Conservation (phyloP, 2,113 vertebrate genomes). For the Corynorhinus townsendii region DNA sequence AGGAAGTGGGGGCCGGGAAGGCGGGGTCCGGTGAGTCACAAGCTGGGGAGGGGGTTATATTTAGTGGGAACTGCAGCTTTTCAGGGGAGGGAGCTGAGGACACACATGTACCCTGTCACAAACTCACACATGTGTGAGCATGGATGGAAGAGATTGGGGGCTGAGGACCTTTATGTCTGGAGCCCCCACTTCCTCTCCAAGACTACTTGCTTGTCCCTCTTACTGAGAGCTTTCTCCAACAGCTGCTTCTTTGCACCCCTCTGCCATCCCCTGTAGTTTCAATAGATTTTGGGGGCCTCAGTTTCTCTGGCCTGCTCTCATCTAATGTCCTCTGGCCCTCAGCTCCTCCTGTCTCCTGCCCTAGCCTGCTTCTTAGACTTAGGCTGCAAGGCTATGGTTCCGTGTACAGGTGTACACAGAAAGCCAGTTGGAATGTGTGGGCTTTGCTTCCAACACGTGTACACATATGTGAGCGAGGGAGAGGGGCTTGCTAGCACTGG, state of each 20-base stretch:
- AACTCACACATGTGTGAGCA: slow-evolving; percentile 60
- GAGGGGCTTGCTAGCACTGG: slow-evolving; percentile 42
- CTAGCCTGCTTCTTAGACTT: slow-evolving; percentile 19
- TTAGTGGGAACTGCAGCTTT: slow-evolving; percentile 74
- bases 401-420: slow-evolving; percentile 42
- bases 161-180: not conserved
- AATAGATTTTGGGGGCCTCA: slow-evolving; percentile 17
- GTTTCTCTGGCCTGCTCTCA: slow-evolving; percentile 20
- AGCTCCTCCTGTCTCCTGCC: not conserved
- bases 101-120: slow-evolving; percentile 70
- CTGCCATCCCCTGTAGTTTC: not conserved
- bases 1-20: slow-evolving; percentile 74
- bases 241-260: not conserved
- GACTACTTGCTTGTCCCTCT: not conserved
- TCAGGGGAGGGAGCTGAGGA: slow-evolving; percentile 69
- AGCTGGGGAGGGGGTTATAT: slow-evolving; percentile 78
- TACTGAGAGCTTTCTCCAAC: not conserved
- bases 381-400: not conserved
- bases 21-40: slow-evolving; percentile 74
- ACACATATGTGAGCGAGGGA: slow-evolving; percentile 5
- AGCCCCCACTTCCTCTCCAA: not conserved
- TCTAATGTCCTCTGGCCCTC: not conserved
- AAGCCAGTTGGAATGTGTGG: slow-evolving; percentile 47
- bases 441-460: slow-evolving; percentile 35
- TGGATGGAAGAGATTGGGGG: not conserved